Conservation (phyloP, 2,113 vertebrate genomes). For the Probosciger aterrimus region DNA sequence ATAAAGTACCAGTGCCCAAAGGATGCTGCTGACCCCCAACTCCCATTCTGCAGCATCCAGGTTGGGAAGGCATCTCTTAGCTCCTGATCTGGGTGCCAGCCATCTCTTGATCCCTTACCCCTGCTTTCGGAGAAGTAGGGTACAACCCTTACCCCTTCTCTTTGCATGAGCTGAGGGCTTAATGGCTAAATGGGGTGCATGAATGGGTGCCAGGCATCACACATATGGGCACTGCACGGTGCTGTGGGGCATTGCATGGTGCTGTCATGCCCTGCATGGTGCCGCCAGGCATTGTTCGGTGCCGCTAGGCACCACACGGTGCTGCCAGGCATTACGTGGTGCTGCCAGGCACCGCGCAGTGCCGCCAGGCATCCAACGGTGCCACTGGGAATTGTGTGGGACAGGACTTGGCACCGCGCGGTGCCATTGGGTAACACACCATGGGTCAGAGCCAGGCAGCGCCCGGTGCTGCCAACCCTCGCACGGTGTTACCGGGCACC, state of each 20-base stretch:
- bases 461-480: rapidly evolving
- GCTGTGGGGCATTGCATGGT: background rate
- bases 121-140: background rate
- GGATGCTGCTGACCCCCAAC: background rate
- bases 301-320: rapidly evolving
- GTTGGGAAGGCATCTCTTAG: background rate
- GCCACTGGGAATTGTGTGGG: background rate
- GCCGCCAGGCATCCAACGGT: background rate
- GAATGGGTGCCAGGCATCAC: rapidly evolving
- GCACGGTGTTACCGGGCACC: rapidly evolving
- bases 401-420: background rate
- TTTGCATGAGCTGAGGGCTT: background rate
- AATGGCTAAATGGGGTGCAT: rapidly evolving
- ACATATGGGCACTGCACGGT: background rate
- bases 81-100: background rate
- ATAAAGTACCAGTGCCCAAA: background rate
- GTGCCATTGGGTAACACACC: background rate
- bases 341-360: rapidly evolving
- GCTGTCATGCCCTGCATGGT: rapidly evolving
- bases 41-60: background rate
- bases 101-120: background rate
- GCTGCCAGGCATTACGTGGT: rapidly evolving
- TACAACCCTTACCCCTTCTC: background rate
- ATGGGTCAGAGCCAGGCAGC: background rate
- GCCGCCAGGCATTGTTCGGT: background rate